Percentiles rank a stretch among this genome's conserved stretches.
Conservation (phyloP, 2,113 vertebrate species). For the Propithecus coquereli region DNA sequence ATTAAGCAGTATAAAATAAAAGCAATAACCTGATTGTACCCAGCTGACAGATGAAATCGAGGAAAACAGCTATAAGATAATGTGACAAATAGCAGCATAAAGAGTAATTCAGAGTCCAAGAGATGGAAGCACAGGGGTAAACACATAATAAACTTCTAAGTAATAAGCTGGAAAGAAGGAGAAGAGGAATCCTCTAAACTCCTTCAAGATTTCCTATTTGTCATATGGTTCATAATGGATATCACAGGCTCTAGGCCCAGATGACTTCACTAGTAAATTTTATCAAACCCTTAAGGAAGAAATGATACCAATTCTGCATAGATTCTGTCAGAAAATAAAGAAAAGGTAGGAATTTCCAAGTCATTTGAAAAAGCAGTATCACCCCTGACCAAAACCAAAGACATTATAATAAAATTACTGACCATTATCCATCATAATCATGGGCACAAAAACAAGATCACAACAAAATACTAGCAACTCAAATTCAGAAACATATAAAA, state of each 20-base stretch:
- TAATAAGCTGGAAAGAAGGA: neutral
- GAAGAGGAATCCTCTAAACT: neutral
- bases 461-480: neutral
- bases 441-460: neutral
- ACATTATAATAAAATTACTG: neutral
- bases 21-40: neutral
- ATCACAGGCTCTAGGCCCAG: neutral
- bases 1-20: neutral
- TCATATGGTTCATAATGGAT: neutral
- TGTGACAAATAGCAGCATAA: neutral
- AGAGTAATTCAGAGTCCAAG: neutral
- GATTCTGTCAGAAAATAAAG: neutral
- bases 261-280: neutral
- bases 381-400: neutral
- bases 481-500: neutral
- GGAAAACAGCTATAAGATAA: neutral
- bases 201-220: neutral
- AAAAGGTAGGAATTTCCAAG: neutral
- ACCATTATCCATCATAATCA: neutral
- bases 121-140: neutral
- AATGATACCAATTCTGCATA: neutral
- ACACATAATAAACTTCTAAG: neutral
- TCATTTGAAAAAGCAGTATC: neutral
- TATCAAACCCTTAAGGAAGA: neutral
- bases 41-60: neutral